These are phyloP conservation scores for Syngnathoides biaculeatus DNA, from an alignment of 2,113 vertebrate species.

Conservation along the genomic window DNA sequence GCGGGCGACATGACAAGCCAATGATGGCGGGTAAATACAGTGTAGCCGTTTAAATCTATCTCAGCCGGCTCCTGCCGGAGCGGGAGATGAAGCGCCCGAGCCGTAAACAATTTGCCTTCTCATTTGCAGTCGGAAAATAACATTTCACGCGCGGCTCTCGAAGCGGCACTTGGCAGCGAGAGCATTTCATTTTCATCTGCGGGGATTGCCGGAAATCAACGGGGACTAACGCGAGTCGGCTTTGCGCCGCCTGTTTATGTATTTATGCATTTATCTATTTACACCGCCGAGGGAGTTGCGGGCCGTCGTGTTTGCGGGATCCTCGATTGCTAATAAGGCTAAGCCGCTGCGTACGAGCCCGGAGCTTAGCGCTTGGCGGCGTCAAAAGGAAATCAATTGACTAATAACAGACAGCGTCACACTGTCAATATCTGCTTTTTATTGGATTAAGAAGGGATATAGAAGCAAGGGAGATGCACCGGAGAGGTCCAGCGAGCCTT, in stretches of 20 bases:
- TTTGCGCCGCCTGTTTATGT: conserved; percentile 64
- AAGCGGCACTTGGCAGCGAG: conserved; percentile 26
- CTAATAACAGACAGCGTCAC: conserved; percentile 44
- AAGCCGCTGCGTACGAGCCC: conserved; percentile 53
- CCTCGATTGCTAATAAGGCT: conserved; percentile 60
- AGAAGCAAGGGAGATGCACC: not conserved
- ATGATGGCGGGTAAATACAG: conserved; percentile 86
- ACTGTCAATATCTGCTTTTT: conserved; percentile 42
- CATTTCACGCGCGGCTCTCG: conserved; percentile 44
- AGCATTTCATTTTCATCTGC: conserved; percentile 57
- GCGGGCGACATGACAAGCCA: conserved; percentile 81
- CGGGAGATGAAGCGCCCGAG: conserved; percentile 55
- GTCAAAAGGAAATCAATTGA: conserved; percentile 63
- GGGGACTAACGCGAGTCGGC: conserved; percentile 56
- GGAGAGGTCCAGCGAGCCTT: not conserved
- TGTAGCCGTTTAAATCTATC: conserved; percentile 82
- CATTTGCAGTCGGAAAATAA: conserved; percentile 46
- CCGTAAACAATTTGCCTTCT: conserved; percentile 58
- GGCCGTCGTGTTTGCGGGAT: conserved; percentile 57
- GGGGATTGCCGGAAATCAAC: conserved; percentile 44
- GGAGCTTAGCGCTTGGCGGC: conserved; percentile 36
- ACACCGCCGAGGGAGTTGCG: conserved; percentile 52
- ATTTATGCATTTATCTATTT: conserved; percentile 74
- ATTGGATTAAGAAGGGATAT: conserved; percentile 13
- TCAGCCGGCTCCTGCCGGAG: conserved; percentile 39